Conservation (phyloP, 2,113 vertebrate genomes). For the Ptyas mucosa region DNA sequence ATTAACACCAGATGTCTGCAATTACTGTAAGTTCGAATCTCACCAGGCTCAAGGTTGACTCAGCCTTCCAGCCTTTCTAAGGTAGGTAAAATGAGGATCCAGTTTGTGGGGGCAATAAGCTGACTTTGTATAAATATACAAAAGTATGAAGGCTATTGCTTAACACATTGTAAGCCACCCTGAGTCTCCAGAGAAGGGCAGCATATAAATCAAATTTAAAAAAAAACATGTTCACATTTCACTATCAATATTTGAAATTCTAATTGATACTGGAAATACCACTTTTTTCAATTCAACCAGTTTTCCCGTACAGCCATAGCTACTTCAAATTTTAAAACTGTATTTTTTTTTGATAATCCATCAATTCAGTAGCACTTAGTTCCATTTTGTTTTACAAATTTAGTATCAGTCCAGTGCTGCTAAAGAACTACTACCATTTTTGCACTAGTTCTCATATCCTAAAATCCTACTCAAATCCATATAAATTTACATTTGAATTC, state of each 20-base stretch:
- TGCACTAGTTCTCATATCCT: not conserved
- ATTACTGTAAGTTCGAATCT: too few species aligned
- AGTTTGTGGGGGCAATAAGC: too few species aligned
- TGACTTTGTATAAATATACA: too few species aligned
- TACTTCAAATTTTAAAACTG: not conserved
- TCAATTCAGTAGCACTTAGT: not conserved
- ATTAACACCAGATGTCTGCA: too few species aligned
- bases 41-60: too few species aligned
- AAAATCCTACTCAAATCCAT: not conserved
- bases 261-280: conserved; percentile 19
- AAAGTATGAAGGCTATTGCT: too few species aligned
- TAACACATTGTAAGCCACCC: too few species aligned
- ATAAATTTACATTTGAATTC: not conserved
- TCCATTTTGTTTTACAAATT: not conserved
- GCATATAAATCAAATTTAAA: too few species aligned
- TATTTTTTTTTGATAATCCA: not conserved
- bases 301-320: not conserved
- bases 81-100: too few species aligned
- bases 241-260: not conserved
- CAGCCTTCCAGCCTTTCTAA: too few species aligned
- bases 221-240: not conserved
- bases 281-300: conserved; percentile 18
- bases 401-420: not conserved
- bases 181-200: too few species aligned
- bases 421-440: not conserved